These are phyloP conservation scores for Platyrinchus mystaceus DNA, from an alignment of 2,797 vertebrate species.

Conservation along the genomic window DNA sequence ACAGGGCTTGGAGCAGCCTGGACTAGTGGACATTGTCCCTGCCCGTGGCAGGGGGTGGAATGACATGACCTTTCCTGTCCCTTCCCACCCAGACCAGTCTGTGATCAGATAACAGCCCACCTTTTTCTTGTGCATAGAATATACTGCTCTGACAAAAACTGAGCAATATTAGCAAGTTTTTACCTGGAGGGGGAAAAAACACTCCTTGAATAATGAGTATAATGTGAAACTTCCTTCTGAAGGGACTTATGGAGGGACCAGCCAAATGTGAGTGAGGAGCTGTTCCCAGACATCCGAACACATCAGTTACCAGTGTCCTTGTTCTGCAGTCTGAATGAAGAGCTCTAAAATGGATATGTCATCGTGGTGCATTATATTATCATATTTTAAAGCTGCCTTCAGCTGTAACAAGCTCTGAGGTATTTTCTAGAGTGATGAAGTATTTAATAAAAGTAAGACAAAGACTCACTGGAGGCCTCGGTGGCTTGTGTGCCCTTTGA, in stretches of 20 bases:
- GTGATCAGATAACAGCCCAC: background rate
- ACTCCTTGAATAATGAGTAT: background rate
- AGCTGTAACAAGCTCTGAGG: slow-evolving; percentile 40
- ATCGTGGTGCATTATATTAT: background rate
- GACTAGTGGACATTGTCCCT: background rate
- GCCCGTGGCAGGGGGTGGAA: too few relatives aligned
- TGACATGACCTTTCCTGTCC: background rate
- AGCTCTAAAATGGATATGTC: background rate
- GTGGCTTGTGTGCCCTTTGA: slow-evolving; percentile 55
- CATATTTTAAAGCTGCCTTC: slow-evolving; percentile 14
- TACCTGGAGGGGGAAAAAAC: background rate
- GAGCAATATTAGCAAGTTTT: background rate
- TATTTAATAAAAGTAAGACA: slow-evolving; percentile 71
- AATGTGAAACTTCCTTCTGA: background rate
- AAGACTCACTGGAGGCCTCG: slow-evolving; percentile 54
- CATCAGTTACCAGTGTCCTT: background rate
- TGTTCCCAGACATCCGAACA: background rate
- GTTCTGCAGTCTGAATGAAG: background rate
- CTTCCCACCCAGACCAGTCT: background rate
- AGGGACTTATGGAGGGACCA: background rate
- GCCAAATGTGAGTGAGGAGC: background rate
- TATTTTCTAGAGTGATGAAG: slow-evolving; percentile 61
- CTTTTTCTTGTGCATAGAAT: background rate
- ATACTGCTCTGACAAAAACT: accelerated
- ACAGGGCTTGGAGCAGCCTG: background rate